Percentiles rank a stretch among this genome's conserved stretches.
Evolutionary conservation across 92 coral and sea anemone species (phyloP).

Genomic region (Palythoa grandiflora): DNA sequence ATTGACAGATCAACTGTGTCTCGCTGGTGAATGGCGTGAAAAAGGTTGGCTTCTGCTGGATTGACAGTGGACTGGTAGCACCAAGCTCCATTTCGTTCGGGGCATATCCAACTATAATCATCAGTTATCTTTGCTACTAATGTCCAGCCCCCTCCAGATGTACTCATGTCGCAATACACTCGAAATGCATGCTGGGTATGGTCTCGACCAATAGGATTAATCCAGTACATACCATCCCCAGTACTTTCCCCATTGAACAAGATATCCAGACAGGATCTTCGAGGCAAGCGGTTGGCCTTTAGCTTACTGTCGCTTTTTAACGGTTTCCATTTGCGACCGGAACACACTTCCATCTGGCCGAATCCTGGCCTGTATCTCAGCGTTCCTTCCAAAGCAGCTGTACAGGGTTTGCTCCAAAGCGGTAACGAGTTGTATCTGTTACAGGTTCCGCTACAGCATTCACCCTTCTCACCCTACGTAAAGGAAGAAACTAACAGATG

Average conservation of each 20-base stretch:
- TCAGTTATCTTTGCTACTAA: slow-evolving; percentile 62
- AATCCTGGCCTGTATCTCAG: slow-evolving; percentile 55
- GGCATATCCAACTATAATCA: slow-evolving; percentile 70
- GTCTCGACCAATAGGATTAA: slow-evolving; percentile 56
- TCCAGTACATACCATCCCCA: slow-evolving; percentile 66
- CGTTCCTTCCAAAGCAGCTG: slow-evolving; percentile 51
- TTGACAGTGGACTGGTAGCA: slow-evolving; percentile 52
- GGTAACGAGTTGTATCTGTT: slow-evolving; percentile 9
- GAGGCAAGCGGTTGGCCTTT: slow-evolving; percentile 20
- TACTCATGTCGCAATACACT: slow-evolving; percentile 67
- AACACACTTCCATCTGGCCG: slow-evolving; percentile 54
- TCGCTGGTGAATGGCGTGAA: slow-evolving; percentile 60
- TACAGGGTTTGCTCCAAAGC: slow-evolving; percentile 46
- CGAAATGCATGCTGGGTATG: slow-evolving; percentile 54
- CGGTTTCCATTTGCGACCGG: slow-evolving; percentile 42
- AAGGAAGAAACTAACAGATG: background rate
- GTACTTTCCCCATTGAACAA: slow-evolving; percentile 57
- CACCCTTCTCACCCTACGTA: slow-evolving; percentile 80
- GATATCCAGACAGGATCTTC: slow-evolving; percentile 60
- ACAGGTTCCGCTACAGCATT: slow-evolving; percentile 69
- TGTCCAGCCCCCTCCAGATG: slow-evolving; percentile 70
- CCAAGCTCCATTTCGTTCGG: slow-evolving; percentile 55
- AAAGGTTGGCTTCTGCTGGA: slow-evolving; percentile 56
- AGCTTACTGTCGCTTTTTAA: slow-evolving; percentile 17
- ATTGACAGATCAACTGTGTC: slow-evolving; percentile 57